Conservation (phyloP, 1,140 invertebrate species). For the Akabosia matsudoensis region DNA sequence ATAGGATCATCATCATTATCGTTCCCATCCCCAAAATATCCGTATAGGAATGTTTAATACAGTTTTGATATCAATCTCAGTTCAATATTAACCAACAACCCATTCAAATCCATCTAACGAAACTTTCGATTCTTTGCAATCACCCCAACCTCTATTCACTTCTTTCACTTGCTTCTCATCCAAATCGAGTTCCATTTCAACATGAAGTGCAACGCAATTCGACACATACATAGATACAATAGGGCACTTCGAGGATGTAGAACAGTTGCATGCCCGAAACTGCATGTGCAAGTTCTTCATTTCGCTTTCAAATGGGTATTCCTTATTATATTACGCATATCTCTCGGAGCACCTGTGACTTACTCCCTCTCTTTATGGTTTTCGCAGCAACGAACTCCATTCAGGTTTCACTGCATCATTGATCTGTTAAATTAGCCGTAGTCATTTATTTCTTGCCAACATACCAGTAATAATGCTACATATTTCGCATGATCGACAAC, state of each 20-base stretch:
- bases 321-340: not conserved
- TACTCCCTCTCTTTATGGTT: not conserved
- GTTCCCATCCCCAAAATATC: not conserved
- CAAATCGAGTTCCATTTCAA: not conserved
- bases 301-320: not conserved
- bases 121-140: not conserved
- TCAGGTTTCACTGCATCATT: conserved; percentile 3
- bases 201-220: not conserved
- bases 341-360: not conserved
- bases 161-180: too few relatives aligned
- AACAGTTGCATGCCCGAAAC: not conserved
- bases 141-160: too few relatives aligned
- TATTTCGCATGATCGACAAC: not conserved
- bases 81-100: not conserved
- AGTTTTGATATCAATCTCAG: not conserved
- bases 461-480: not conserved
- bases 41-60: too few relatives aligned
- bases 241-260: not conserved
- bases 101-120: not conserved
- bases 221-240: not conserved
- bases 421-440: conserved; percentile 4
- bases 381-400: not conserved
- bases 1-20: not conserved
- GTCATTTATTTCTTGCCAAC: not conserved
- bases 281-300: not conserved